A percentile compares a stretch with the other conserved stretches of the same genome.
Conservation (phyloP, 2,797 vertebrate species). For the Hirundo rustica region DNA sequence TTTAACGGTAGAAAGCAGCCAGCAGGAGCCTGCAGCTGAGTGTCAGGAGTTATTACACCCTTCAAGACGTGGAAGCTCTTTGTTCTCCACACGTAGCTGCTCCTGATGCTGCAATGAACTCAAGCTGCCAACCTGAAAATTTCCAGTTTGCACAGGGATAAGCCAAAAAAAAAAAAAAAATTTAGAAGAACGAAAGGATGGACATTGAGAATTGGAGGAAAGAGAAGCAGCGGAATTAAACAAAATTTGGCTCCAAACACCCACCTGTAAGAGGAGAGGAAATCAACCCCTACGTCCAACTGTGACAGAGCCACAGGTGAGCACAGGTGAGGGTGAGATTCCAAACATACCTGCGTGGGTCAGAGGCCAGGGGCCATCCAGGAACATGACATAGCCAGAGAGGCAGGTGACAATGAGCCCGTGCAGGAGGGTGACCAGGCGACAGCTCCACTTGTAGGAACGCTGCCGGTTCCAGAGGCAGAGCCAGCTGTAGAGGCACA, state of each 20-base stretch:
- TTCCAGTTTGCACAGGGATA: no score
- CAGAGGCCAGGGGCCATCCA: conserved; percentile 95
- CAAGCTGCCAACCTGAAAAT: neutral
- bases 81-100: neutral
- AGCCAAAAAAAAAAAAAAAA: neutral
- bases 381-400: conserved; percentile 86
- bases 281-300: neutral
- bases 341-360: conserved; percentile 84
- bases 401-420: conserved; percentile 85
- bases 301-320: neutral
- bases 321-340: neutral
- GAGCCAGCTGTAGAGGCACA: conserved; percentile 81
- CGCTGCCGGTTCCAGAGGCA: conserved; percentile 76
- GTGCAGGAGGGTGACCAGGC: conserved; percentile 89
- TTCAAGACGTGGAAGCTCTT: neutral
- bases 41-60: neutral
- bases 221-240: neutral
- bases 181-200: accelerated
- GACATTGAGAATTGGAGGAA: neutral
- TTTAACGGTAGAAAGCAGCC: accelerated
- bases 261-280: neutral
- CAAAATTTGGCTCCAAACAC: neutral
- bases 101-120: neutral
- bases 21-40: neutral
- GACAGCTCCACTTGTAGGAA: conserved; percentile 91